These are phyloP conservation scores for Himantopus leucocephalus DNA, from an alignment of 2,113 vertebrate species.

Conservation along the genomic window DNA sequence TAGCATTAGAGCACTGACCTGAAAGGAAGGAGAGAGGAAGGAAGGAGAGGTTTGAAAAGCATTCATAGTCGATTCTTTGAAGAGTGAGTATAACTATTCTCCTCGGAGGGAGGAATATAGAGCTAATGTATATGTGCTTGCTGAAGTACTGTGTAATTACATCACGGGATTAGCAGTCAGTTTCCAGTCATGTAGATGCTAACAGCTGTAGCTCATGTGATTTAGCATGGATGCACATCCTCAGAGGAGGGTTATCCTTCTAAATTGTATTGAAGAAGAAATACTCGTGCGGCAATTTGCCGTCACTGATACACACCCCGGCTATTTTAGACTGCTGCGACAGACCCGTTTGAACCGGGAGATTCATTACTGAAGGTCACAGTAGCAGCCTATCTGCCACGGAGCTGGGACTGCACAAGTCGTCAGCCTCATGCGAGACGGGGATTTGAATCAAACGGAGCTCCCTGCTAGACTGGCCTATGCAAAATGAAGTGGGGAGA, in stretches of 20 bases:
- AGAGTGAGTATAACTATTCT: conserved; percentile 22
- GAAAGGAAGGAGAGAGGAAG: conserved; percentile 32
- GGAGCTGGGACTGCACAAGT: neutral
- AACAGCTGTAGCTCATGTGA: neutral
- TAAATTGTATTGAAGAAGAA: neutral
- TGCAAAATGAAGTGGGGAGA: neutral
- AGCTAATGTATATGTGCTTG: neutral
- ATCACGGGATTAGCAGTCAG: neutral
- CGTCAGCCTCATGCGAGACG: neutral
- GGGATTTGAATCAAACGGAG: neutral
- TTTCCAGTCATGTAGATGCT: neutral
- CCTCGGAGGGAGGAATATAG: neutral
- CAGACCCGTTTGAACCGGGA: neutral
- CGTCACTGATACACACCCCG: rapidly evolving
- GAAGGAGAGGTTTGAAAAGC: neutral
- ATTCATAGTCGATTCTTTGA: conserved; percentile 2
- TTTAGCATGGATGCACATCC: neutral
- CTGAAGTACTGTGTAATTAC: neutral
- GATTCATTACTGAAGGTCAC: neutral
- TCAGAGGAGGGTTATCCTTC: neutral
- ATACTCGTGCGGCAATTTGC: neutral
- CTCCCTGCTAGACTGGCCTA: neutral
- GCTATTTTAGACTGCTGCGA: neutral
- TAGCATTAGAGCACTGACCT: conserved; percentile 58
- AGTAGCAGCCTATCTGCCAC: neutral